Evolutionary conservation across 2,797 vertebrate genomes (phyloP), one percentile per base, ranked within the genome.

Genomic region (Acanthurus leucopareius): DNA sequence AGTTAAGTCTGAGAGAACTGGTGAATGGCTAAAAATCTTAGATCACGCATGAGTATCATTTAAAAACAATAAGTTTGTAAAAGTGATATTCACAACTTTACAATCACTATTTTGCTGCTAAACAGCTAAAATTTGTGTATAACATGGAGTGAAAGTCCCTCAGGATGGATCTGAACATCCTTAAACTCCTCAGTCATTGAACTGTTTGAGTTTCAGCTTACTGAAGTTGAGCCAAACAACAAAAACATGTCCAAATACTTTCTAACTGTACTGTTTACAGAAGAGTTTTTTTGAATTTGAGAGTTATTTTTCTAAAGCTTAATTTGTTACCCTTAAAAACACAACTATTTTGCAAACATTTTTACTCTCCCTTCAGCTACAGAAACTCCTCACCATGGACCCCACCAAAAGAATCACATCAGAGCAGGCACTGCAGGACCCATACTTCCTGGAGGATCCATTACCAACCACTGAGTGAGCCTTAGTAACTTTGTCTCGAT

Each of bases 331-430:
- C 32, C 32, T 32, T 51, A n/a, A 56, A 28, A 65, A 45, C n/a
- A 35, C 22, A 1, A 5, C 20, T 44, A 13, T 17, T 0, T 3
- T 38, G 2, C 52, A 51, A 45, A n/a, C 13, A 3, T 17, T 68
- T 0, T 48, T 59, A 38, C 9, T 69, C 3, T 58, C 49, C n/a
- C 17, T 91, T 42, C 86, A 99, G 98, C 97, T 99, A 86, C 98
- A 99, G 92, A 99, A 97, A 77, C 97, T 99, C 80, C 97, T 99
- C 65, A 99, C 98, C 66, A 99, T 99, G 98, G 98, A 99, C 90
- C 98, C 98, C 76, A 99, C 97, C 25, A 99, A 99, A 92, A 96
- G 98, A 93, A 98, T 99, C 91, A 99, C 97, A 51, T 99, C 98
- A 38, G 98, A 99, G 86, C 98, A 99, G 94, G 96, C 97, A 42